Base-by-base conservation (phyloP, 2,113 vertebrate species). In the Coreoperca whiteheadi region DNA sequence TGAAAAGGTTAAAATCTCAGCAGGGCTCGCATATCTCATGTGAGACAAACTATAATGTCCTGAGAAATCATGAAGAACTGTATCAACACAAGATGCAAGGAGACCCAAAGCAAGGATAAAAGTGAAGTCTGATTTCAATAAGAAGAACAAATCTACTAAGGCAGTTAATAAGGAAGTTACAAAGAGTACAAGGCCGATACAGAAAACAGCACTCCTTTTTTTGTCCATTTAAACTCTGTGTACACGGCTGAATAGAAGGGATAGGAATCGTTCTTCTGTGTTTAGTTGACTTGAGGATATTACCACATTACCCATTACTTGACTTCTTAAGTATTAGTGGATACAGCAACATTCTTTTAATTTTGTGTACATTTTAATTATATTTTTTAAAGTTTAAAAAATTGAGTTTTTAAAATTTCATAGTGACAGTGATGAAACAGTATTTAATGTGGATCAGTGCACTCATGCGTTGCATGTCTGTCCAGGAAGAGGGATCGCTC, bases 1-100 rank as follows among this genome's bases (percentile, higher is more conserved):
- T 88, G 83, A 92, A 94, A 94, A 95, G 92, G 93, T 92, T 94
- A 87, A 92, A 89, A 71, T 89, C 90, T 86, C 86, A 90, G 90
- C 90, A 83, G 90, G 91, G 37, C 72, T 46, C 37, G 46, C 74
- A 81, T 85, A 84, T 88, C 86, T 79, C 77, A 79, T 84, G 74
- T 61, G 57, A 86, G 79, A 84, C 60, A 78, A 83, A 87, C 57
- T 23, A 69, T 69, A 91, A 87, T 69, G 66, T 84, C 59, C 76
- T 56, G 51, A 81, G 77, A 80, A 86, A 90, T 79, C 51, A 79
- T 18, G 6, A 78, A 41, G 63, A 69, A 75, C 25, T 43, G 23
- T 60, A 77, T 70, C 82, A 80, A 56, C 18, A 66, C 23, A 21
- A 74, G 51, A 74, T 37, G 70, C 23, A 34, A 50, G 51, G 46